Conservation (phyloP, 1,140 invertebrate species). For the Polypedilum vanderplanki region DNA sequence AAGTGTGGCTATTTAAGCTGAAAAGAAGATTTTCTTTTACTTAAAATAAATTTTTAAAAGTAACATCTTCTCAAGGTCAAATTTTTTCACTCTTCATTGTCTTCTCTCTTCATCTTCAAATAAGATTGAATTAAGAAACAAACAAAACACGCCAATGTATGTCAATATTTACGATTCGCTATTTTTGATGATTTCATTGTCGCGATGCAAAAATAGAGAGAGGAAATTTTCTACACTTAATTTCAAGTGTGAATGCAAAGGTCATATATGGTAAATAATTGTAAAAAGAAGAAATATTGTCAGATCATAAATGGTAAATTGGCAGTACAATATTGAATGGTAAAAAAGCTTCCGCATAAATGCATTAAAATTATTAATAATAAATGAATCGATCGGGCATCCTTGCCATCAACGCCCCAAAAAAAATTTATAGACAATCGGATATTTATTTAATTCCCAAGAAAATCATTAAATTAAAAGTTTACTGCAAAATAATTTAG, state of each 20-base stretch:
- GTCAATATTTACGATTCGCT: slow-evolving; percentile 6
- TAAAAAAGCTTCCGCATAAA: slow-evolving; percentile 9
- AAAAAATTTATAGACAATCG: background rate
- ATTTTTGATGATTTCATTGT: slow-evolving; percentile 3
- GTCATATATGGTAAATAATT: background rate
- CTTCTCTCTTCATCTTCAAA: background rate
- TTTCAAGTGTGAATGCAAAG: background rate
- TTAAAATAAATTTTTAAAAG: background rate
- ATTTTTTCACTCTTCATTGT: background rate
- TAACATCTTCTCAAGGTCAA: slow-evolving; percentile 1
- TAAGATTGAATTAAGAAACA: slow-evolving; percentile 3
- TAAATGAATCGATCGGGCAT: background rate
- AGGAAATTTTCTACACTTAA: background rate
- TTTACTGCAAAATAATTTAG: no score
- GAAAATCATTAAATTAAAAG: no score
- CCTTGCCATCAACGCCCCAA: background rate
- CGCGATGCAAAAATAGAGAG: background rate
- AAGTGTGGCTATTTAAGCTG: no score
- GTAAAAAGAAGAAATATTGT: background rate
- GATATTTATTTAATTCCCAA: no score
- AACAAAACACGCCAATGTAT: background rate
- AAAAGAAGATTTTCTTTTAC: no score
- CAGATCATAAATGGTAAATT: slow-evolving; percentile 13
- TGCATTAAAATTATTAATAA: background rate
- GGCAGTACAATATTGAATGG: background rate